Percentiles rank a stretch among this genome's conserved stretches.
These are phyloP conservation scores for Rhagonycha fulva DNA, from an alignment of 2,888 invertebrate genomes.

Conservation along the genomic window DNA sequence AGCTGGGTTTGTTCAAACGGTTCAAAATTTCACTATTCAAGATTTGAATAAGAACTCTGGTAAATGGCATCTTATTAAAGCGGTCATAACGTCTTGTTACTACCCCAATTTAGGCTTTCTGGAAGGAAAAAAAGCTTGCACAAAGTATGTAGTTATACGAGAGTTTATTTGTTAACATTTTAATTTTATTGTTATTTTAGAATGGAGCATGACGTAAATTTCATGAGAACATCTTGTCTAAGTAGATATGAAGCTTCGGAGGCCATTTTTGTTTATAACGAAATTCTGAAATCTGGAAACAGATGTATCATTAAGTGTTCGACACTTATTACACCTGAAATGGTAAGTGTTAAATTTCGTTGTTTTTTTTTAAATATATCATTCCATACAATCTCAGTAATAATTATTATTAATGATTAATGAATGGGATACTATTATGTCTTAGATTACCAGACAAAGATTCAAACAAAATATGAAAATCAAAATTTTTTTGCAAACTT, in stretches of 20 bases:
- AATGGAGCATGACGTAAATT: constrained; percentile 63
- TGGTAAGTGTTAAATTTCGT: constrained; percentile 57
- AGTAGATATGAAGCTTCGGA: constrained; percentile 45
- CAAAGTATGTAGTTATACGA: background rate
- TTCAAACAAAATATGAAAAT: no score
- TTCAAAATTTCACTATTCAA: constrained; percentile 68
- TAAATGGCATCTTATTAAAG: constrained; percentile 90
- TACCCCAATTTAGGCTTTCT: constrained; percentile 82
- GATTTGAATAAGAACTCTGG: constrained; percentile 84
- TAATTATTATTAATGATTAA: no score
- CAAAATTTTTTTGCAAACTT: no score
- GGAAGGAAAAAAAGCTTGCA: constrained; percentile 49
- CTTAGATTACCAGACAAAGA: no score
- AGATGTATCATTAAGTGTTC: constrained; percentile 76
- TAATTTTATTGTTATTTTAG: constrained; percentile 50
- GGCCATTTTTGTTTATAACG: constrained; percentile 73
- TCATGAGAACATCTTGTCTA: constrained; percentile 68
- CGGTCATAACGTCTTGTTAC: constrained; percentile 83
- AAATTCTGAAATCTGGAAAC: constrained; percentile 73
- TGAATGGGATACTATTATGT: no score
- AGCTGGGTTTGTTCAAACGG: constrained; percentile 71
- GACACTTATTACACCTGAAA: constrained; percentile 80
- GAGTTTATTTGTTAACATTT: background rate
- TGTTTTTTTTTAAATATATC: background rate
- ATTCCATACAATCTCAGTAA: no score